Evolutionary conservation across 2,113 vertebrate genomes (phyloP).

Genomic region (Trogon surrucura): DNA sequence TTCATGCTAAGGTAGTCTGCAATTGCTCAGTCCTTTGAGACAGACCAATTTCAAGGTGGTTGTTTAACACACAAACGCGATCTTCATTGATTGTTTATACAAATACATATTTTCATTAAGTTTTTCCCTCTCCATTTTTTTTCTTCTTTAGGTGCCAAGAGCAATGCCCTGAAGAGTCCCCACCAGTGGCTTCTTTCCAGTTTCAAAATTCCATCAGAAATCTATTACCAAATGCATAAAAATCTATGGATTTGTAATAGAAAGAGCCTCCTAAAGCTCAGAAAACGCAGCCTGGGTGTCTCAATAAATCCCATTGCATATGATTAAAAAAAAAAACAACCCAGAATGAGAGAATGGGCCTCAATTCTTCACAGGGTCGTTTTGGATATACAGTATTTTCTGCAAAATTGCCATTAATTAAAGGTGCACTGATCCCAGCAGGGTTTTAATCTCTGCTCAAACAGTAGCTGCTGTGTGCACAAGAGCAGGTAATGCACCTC

Average conservation of each 20-base stretch:
- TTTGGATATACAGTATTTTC: constrained; percentile 50
- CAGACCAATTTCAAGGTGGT: constrained; percentile 79
- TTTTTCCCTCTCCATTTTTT: not conserved
- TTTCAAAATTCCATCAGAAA: constrained; percentile 66
- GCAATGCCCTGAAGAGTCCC: not conserved
- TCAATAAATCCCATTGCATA: constrained; percentile 57
- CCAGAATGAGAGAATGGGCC: not conserved
- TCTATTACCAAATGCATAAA: constrained; percentile 60
- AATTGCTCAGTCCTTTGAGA: constrained; percentile 73
- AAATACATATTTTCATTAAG: constrained; percentile 72
- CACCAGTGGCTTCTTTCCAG: not conserved
- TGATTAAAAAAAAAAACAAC: constrained; percentile 14
- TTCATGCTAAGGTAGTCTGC: constrained; percentile 74
- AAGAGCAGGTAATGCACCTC: not conserved
- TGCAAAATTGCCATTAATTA: constrained; percentile 46
- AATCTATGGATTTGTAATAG: constrained; percentile 58
- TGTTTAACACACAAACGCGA: constrained; percentile 75
- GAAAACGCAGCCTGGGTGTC: constrained; percentile 57
- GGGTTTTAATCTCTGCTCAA: not conserved
- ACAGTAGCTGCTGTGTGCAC: not conserved
- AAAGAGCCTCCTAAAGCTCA: constrained; percentile 50
- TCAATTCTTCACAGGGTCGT: not conserved
- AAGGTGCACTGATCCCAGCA: constrained; percentile 32
- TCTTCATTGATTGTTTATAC: constrained; percentile 73
- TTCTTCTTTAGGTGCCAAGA: constrained; percentile 3